Conservation (phyloP, 2,888 invertebrate genomes). For the Drosophila mercatorum region DNA sequence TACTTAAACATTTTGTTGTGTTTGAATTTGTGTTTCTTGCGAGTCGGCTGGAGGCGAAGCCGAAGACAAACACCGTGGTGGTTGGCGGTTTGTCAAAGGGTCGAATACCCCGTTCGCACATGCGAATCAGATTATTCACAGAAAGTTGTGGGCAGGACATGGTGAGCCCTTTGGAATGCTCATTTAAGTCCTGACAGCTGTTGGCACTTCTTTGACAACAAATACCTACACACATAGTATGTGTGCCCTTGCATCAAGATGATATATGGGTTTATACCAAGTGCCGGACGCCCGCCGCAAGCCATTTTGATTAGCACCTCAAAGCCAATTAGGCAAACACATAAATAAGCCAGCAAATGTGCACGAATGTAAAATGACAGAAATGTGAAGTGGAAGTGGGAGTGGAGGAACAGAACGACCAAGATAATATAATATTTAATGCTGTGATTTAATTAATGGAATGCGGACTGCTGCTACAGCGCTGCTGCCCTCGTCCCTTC, state of each 20-base stretch:
- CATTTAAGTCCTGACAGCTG: conserved; percentile 25
- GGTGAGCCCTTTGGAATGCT: conserved; percentile 2
- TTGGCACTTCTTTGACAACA: conserved; percentile 5
- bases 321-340: conserved; percentile 55
- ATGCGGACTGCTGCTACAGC: conserved; percentile 26
- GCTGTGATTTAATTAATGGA: conserved; percentile 58
- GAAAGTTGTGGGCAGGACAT: conserved; percentile 23
- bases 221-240: neutral
- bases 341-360: conserved; percentile 59
- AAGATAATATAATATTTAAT: conserved; percentile 61
- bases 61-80: conserved; percentile 31
- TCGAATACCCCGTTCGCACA: conserved; percentile 25
- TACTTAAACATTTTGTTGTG: conserved; percentile 43
- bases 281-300: conserved; percentile 22
- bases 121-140: conserved; percentile 31
- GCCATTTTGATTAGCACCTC: conserved; percentile 59
- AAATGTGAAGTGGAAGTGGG: conserved; percentile 9
- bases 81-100: conserved; percentile 35
- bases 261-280: conserved; percentile 21
- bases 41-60: neutral
- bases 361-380: conserved; percentile 40
- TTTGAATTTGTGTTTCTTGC: conserved; percentile 28
- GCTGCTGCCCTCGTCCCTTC: conserved; percentile 23
- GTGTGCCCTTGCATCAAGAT: neutral
- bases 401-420: conserved; percentile 24